A percentile compares a stretch with the other conserved stretches of the same genome.
Evolutionary conservation across 2,113 vertebrate species (phyloP).

Genomic region (Boulengeromyrus knoepffleri): DNA sequence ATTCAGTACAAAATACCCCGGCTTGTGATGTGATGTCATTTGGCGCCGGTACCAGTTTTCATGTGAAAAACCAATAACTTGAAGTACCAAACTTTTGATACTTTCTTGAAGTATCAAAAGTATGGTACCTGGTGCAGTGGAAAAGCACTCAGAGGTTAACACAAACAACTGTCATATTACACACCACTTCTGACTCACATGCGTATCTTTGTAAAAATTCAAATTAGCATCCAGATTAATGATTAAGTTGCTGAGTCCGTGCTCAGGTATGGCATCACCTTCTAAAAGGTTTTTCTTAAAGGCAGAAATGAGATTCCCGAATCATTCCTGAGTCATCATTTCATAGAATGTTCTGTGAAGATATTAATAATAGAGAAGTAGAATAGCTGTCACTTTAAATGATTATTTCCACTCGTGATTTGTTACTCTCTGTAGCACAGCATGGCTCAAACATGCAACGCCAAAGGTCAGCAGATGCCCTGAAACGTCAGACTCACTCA

Average conservation of each 20-base stretch:
- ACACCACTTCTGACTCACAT: background rate
- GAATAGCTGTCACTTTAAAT: background rate
- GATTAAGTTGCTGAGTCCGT: background rate
- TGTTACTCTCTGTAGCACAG: background rate
- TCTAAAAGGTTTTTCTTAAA: background rate
- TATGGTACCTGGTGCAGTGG: background rate
- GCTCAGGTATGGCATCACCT: background rate
- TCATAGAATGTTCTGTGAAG: background rate
- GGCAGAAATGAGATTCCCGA: background rate
- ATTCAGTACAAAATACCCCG: background rate
- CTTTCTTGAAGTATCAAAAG: background rate
- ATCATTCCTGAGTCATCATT: background rate
- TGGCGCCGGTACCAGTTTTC: background rate
- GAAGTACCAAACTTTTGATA: background rate
- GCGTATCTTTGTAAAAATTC: background rate
- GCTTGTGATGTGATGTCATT: background rate
- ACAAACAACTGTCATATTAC: background rate
- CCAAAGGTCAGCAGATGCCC: background rate
- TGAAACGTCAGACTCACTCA: background rate
- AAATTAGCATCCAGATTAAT: background rate
- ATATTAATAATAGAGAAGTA: background rate
- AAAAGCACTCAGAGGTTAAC: background rate
- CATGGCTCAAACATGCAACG: background rate
- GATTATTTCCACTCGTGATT: background rate
- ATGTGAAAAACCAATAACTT: background rate